Percentiles rank a stretch among this genome's conserved stretches.
These are phyloP conservation scores for Furcula furcula DNA, from an alignment of 2,888 invertebrate species.

Conservation along the genomic window DNA sequence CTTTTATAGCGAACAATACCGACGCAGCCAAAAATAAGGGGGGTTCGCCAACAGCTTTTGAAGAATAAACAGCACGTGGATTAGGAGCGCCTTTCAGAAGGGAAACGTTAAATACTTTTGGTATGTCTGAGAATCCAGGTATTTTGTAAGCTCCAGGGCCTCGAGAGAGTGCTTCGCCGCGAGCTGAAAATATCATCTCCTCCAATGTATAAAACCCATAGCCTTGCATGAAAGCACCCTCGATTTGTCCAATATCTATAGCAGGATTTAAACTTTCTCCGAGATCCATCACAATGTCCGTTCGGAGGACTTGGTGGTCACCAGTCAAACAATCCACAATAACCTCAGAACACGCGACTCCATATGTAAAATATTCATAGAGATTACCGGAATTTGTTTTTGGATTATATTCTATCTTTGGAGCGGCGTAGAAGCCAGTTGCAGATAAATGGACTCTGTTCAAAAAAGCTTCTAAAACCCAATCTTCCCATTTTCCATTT, in stretches of 20 bases:
- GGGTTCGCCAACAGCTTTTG: constrained; percentile 97
- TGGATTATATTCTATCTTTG: constrained; percentile 84
- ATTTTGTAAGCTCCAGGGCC: constrained; percentile 94
- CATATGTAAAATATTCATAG: constrained; percentile 90
- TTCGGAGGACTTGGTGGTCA: constrained; percentile 89
- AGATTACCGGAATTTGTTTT: constrained; percentile 84
- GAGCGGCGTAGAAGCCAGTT: constrained; percentile 87
- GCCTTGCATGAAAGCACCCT: constrained; percentile 94
- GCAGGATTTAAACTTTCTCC: constrained; percentile 95
- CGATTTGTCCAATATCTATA: constrained; percentile 94
- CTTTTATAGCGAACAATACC: constrained; percentile 93
- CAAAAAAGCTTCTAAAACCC: constrained; percentile 86
- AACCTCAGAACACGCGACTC: constrained; percentile 91
- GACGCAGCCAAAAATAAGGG: constrained; percentile 94
- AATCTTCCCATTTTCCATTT: constrained; percentile 88
- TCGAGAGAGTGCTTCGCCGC: constrained; percentile 85
- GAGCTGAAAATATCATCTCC: constrained; percentile 88
- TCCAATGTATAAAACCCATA: constrained; percentile 92
- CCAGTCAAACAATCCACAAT: constrained; percentile 93
- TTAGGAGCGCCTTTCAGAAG: constrained; percentile 91
- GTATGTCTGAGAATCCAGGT: constrained; percentile 92
- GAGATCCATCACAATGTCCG: constrained; percentile 95
- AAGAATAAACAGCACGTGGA: constrained; percentile 92
- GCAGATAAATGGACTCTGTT: constrained; percentile 87
- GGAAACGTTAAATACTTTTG: constrained; percentile 91